These are phyloP conservation scores for Chaenogobius annularis DNA, from an alignment of 2,113 vertebrate genomes.

Conservation along the genomic window DNA sequence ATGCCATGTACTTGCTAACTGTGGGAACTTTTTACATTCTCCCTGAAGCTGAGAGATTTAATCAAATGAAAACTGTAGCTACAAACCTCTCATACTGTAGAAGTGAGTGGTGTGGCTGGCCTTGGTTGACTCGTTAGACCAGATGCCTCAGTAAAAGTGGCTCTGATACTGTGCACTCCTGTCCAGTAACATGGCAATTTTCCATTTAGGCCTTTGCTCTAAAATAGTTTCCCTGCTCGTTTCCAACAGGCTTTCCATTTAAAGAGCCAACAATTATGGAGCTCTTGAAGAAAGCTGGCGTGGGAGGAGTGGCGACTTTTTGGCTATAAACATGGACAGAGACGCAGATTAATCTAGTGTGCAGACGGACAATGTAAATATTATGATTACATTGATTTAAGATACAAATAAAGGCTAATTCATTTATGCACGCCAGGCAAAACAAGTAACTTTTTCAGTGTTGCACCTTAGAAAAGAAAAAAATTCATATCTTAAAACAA, in stretches of 20 bases:
- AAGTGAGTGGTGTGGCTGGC: not conserved
- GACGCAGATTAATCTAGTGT: constrained; percentile 19
- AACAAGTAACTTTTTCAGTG: constrained; percentile 1
- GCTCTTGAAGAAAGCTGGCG: constrained; percentile 30
- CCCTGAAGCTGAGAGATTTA: constrained; percentile 6
- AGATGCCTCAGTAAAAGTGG: constrained; percentile 32
- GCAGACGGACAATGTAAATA: constrained; percentile 22
- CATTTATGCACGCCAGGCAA: not conserved
- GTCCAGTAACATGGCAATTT: constrained; percentile 29
- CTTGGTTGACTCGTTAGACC: not conserved
- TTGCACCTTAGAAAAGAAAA: not conserved
- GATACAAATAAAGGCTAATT: constrained; percentile 22
- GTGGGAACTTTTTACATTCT: constrained; percentile 19
- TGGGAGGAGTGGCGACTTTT: constrained; percentile 28
- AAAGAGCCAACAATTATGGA: constrained; percentile 34
- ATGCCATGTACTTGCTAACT: not conserved
- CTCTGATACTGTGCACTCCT: constrained; percentile 30
- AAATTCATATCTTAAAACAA: not conserved
- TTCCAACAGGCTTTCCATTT: constrained; percentile 60
- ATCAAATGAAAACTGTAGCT: constrained; percentile 7
- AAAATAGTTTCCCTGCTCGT: constrained; percentile 43
- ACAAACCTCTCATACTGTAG: not conserved
- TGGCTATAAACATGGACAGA: constrained; percentile 45
- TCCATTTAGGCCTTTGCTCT: constrained; percentile 37
- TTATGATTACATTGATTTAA: constrained; percentile 27